phyloP scores from a whole-genome alignment of 35 echinoderm and acorn worm genomes.

The Stichopus chloronotus region DNA sequence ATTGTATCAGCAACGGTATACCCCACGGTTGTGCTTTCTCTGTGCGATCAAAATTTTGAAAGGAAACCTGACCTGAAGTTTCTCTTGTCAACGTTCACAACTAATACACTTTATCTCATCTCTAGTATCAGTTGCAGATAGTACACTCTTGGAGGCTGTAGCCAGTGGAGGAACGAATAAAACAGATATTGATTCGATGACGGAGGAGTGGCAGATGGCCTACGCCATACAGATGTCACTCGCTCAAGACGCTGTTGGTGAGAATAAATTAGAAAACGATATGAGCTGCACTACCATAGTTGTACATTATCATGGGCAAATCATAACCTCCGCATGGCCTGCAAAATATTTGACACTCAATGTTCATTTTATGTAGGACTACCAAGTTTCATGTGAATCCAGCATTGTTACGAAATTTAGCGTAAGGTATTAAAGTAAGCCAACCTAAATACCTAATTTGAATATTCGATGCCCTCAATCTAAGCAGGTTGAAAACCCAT shows the following conservation, averaged over 20 bases:
- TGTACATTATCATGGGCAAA: slow-evolving; percentile 8
- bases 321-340: neutral
- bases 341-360: neutral
- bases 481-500: neutral
- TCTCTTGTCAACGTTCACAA: neutral
- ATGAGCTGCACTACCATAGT: neutral
- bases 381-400: neutral
- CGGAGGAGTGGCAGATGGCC: neutral
- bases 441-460: slow-evolving; percentile 3
- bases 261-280: slow-evolving; percentile 14
- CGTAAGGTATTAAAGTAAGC: neutral
- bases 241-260: slow-evolving; percentile 5
- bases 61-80: neutral
- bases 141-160: neutral
- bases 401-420: neutral
- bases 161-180: neutral
- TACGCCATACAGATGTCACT: neutral
- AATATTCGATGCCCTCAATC: neutral
- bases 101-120: slow-evolving; percentile 2
- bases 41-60: neutral
- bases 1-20: slow-evolving; percentile 8
- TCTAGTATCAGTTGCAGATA: slow-evolving; percentile 3
- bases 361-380: slow-evolving; percentile 6
- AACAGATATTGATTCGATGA: neutral
- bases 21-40: neutral